Evolutionary conservation across 2,888 invertebrate species (phyloP).

Genomic region (Bellardia pandia): DNA sequence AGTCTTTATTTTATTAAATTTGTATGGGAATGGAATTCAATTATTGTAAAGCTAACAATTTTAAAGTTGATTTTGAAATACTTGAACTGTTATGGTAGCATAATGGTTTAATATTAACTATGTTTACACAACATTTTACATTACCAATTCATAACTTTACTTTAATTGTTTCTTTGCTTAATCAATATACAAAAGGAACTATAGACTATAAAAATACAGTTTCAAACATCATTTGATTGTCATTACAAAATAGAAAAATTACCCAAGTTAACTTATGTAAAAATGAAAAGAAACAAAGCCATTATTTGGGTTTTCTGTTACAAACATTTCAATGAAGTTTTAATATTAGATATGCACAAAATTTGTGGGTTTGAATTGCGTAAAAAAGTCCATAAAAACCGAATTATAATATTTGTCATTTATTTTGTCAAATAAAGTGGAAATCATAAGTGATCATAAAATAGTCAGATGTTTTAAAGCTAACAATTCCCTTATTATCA

Average conservation of each 20-base stretch:
- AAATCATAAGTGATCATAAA: slow-evolving; percentile 39
- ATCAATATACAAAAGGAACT: no score
- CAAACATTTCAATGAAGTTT: slow-evolving; percentile 11
- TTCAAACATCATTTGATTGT: background rate
- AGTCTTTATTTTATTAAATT: no score
- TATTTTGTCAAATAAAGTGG: slow-evolving; percentile 55
- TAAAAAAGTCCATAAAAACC: slow-evolving; percentile 65
- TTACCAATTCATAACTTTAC: no score
- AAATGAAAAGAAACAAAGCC: background rate
- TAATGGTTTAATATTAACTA: no score
- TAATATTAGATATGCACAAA: slow-evolving; percentile 27
- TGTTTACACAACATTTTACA: background rate
- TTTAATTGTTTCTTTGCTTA: background rate
- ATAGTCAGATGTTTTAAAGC: no score
- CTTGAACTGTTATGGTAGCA: no score
- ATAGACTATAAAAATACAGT: background rate
- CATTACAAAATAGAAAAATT: background rate
- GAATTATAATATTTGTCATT: slow-evolving; percentile 70
- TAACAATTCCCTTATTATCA: no score
- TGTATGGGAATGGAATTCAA: no score
- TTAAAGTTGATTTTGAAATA: no score
- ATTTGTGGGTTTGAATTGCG: slow-evolving; percentile 48
- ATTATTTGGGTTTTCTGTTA: background rate
- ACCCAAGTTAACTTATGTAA: slow-evolving; percentile 19
- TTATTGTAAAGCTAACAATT: no score